Percentiles rank a stretch among this genome's conserved stretches.
phyloP scores from a whole-genome alignment of 1,140 invertebrate genomes.

The Galendromus occidentalis region DNA sequence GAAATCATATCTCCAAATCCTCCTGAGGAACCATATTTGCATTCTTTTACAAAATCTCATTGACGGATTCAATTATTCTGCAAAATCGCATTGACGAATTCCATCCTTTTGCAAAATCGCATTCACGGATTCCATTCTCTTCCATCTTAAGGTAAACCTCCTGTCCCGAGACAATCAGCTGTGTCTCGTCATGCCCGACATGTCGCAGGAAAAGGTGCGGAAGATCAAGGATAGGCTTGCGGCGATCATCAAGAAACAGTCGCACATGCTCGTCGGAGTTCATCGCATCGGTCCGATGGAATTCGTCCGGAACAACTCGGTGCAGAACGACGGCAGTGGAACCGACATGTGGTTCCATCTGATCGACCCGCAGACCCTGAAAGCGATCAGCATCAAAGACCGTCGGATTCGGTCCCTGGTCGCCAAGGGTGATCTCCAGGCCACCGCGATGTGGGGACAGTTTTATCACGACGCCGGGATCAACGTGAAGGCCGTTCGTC shows the following conservation, averaged over 20 bases:
- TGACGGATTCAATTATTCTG: too few species aligned
- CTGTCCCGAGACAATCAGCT: slow-evolving; percentile 47
- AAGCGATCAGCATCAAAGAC: slow-evolving; percentile 47
- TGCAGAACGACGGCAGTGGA: slow-evolving; percentile 46
- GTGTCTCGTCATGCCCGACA: slow-evolving; percentile 49
- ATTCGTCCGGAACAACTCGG: slow-evolving; percentile 38
- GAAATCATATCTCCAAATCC: too few species aligned
- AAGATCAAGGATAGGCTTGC: slow-evolving; percentile 41
- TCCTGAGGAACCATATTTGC: too few species aligned
- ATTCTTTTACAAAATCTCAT: too few species aligned
- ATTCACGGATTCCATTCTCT: slow-evolving; percentile 12
- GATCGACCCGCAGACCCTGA: slow-evolving; percentile 52
- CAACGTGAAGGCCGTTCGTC: slow-evolving; percentile 42
- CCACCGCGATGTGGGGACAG: slow-evolving; percentile 32
- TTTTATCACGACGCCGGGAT: slow-evolving; percentile 39
- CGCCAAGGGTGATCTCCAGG: slow-evolving; percentile 32
- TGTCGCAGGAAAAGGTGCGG: slow-evolving; percentile 45
- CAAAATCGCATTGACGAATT: too few species aligned
- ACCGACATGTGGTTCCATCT: slow-evolving; percentile 71
- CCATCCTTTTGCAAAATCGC: not conserved
- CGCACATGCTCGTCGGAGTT: slow-evolving; percentile 48
- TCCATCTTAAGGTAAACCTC: slow-evolving; percentile 35
- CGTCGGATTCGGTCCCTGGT: slow-evolving; percentile 43
- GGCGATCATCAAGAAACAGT: slow-evolving; percentile 46
- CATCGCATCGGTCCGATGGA: slow-evolving; percentile 46